Base-by-base conservation (phyloP, 2,113 vertebrate genomes). In the Salminus brasiliensis region DNA sequence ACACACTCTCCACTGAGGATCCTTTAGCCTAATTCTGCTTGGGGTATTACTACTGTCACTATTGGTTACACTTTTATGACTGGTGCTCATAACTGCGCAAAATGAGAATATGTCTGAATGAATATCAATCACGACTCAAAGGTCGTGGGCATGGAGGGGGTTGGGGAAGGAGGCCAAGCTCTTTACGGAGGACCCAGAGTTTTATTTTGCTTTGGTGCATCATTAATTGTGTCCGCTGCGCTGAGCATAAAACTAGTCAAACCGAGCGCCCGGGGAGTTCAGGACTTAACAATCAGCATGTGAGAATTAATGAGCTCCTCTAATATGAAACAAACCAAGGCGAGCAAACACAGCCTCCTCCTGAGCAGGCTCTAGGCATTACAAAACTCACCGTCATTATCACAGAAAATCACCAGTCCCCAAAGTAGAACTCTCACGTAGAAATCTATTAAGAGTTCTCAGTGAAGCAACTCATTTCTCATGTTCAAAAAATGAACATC, bases 281-380 rank as follows among this genome's bases (percentile, higher is more conserved):
- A 59, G 43, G 65, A 53, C 55, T 80, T 52, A 55, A 71, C 66
- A 81, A 83, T 83, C 79, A 79, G 47, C 74, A 71, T 75, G 59
- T 45, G 74, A 73, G 78, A 80, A 85, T 78, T 81, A 83, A 81
- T 82, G 30, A 83, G 55, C 39, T 79, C 57, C 32, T 72, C 29
- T 57, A 55, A 25, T 72, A 69, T 52, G 15, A 74, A 83, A 67
- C 81, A 85, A 81, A 80, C 65, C 57, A 41, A n/a, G 25, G 47
- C 66, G 76, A 66, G 57, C 18, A 23, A 69, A 73, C 41, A 39
- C 7, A 6, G 55, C 66, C 16, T 47, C 57, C 68, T 53, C 71
- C 70, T 70, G 59, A 81, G 81, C 70, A 60, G 45, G 39, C 53
- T 59, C 5, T 63, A 39, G 41, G 55, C 43, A 78, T 78, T 78